phyloP scores from a whole-genome alignment of 2,888 invertebrate species.

The Thalpophila matura region DNA sequence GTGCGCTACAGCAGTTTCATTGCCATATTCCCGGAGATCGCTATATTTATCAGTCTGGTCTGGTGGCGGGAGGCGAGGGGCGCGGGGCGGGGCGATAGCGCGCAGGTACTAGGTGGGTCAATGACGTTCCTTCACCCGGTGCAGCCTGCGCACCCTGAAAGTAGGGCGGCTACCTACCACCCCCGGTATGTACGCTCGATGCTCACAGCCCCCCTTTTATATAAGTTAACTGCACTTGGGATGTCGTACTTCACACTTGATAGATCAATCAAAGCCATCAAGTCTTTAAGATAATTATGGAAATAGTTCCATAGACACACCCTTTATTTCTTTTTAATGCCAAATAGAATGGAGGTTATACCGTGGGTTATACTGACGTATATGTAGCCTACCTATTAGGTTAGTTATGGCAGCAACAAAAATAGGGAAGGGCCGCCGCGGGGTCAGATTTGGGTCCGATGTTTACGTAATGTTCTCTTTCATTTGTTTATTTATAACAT shows the following conservation, averaged over 20 bases:
- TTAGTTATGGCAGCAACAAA: slow-evolving; percentile 29
- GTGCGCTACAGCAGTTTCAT: slow-evolving; percentile 72
- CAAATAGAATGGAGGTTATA: slow-evolving; percentile 17
- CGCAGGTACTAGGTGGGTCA: slow-evolving; percentile 85
- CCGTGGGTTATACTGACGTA: slow-evolving; percentile 5
- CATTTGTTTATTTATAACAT: slow-evolving; percentile 46
- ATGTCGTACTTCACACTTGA: slow-evolving; percentile 35
- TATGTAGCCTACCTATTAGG: slow-evolving; percentile 4
- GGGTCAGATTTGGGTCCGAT: slow-evolving; percentile 33
- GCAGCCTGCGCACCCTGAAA: slow-evolving; percentile 81
- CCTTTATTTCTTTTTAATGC: slow-evolving; percentile 16
- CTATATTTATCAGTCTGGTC: slow-evolving; percentile 80
- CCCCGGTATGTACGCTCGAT: slow-evolving; percentile 57
- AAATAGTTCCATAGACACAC: slow-evolving; percentile 1
- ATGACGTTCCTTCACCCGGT: slow-evolving; percentile 86
- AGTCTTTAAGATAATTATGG: slow-evolving; percentile 1
- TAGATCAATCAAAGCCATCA: slow-evolving; percentile 39
- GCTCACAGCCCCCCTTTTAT: slow-evolving; percentile 63
- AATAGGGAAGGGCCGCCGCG: slow-evolving; percentile 30
- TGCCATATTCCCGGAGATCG: slow-evolving; percentile 83
- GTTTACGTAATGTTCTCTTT: slow-evolving; percentile 27
- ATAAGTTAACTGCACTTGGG: slow-evolving; percentile 52
- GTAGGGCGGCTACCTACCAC: slow-evolving; percentile 77
- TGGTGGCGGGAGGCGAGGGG: slow-evolving; percentile 44
- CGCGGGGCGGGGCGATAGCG: slow-evolving; percentile 61